A percentile compares a stretch with the other conserved stretches of the same genome.
Evolutionary conservation across 1,140 invertebrate genomes (phyloP).

Genomic region (Caenorhabditis remanei): DNA sequence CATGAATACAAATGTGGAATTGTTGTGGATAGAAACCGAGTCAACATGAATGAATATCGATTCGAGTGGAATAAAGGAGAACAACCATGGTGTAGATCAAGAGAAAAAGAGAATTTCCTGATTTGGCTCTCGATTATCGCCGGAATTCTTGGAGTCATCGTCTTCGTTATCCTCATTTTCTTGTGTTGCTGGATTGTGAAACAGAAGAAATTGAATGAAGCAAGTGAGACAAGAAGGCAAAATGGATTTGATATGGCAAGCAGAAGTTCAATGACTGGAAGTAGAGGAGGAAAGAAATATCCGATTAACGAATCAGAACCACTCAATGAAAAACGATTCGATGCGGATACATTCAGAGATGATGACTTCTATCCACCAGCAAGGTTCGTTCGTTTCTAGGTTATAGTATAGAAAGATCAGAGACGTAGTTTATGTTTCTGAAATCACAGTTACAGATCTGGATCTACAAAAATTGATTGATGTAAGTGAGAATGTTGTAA

Average conservation of each 20-base stretch:
- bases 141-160: constrained; percentile 60
- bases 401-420: background rate
- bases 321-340: constrained; percentile 54
- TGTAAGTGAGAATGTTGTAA: constrained; percentile 43
- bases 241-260: constrained; percentile 49
- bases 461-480: constrained; percentile 34
- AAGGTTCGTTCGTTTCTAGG: background rate
- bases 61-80: constrained; percentile 78
- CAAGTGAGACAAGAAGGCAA: constrained; percentile 29
- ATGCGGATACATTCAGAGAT: constrained; percentile 39
- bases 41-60: constrained; percentile 71
- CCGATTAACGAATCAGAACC: constrained; percentile 54
- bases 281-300: constrained; percentile 48
- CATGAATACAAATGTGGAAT: constrained; percentile 77
- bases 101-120: constrained; percentile 77
- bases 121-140: constrained; percentile 73
- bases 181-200: constrained; percentile 59
- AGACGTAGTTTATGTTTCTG: background rate
- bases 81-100: constrained; percentile 75
- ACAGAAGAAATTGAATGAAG: constrained; percentile 35
- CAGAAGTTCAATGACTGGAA: constrained; percentile 31
- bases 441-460: background rate
- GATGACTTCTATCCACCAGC: constrained; percentile 36
- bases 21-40: constrained; percentile 70
- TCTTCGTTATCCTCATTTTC: constrained; percentile 53